Evolutionary conservation across 37 sponge, comb jelly and placozoan genomes (phyloP), one percentile per base, ranked within the genome.

Genomic region (Hexactinellida sp.): DNA sequence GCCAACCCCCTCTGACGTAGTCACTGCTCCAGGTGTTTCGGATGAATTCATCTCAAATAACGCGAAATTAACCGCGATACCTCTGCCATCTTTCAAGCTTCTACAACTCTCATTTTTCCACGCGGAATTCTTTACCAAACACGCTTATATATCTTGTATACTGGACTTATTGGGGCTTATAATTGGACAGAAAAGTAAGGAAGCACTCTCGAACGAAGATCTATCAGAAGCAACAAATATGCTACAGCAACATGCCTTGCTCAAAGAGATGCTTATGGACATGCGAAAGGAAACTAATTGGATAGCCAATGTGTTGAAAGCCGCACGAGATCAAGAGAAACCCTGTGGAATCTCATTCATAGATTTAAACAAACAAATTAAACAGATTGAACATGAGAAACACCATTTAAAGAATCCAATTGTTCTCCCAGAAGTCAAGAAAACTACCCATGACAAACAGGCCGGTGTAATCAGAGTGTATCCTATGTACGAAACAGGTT

Each of bases 1-100:
- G 36, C 96, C 96, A 30, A 76, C 92, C 28, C 85, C 85, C 37
- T 92, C 93, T 24, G 86, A 89, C 34, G 91, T 95, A 25, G 92
- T 93, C 83, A 91, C 91, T 38, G 84, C 92, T 0, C 93, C 93
- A 3, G 95, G 95, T 1, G 86, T 88, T 36, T 36, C 87, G 0
- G 92, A 92, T 36, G 89, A 85, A 30, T 89, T 92, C 38, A 84
- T n/a, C 5, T 47, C 16, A 19, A 16, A 5, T 41, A 63, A 63
- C 76, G 25, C 76, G 25, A 63, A n/a, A 63, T 25, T 63, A 63
- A 63, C 76, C 76, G 34, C 76, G 34, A 63, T 63, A 25, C 76
- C 76, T 63, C 76, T 63, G 28, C 34, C 76, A 25, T 10, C 76
- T 25, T 23, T 63, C 76, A 63, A 63, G 13, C 34, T 25, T 21